Evolutionary conservation across 1,140 invertebrate species (phyloP).

Genomic region (Forficula auricularia): DNA sequence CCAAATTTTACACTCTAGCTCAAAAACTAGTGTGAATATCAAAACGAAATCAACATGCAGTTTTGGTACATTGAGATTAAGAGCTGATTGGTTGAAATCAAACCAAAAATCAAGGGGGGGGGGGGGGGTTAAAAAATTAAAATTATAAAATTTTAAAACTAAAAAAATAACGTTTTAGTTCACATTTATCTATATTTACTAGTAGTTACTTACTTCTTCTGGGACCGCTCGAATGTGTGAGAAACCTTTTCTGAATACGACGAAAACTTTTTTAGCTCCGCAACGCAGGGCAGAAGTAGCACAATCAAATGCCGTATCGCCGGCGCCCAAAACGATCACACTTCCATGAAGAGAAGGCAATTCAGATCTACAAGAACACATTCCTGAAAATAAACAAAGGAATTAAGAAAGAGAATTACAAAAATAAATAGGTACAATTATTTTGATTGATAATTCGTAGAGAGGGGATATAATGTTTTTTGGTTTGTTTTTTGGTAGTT

Average conservation of each 20-base stretch:
- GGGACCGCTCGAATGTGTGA: slow-evolving; percentile 89
- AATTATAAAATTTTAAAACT: too few relatives aligned
- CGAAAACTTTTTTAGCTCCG: slow-evolving; percentile 78
- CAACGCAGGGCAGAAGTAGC: slow-evolving; percentile 92
- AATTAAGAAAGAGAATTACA: not conserved
- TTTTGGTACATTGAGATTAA: too few relatives aligned
- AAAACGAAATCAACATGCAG: too few relatives aligned
- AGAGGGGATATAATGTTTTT: not conserved
- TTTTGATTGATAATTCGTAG: not conserved
- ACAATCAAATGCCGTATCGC: slow-evolving; percentile 97
- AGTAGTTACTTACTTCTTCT: slow-evolving; percentile 75
- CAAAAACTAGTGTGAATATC: too few relatives aligned
- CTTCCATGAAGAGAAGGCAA: slow-evolving; percentile 66
- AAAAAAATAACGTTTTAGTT: too few relatives aligned
- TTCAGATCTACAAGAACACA: slow-evolving; percentile 56
- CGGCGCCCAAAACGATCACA: slow-evolving; percentile 87
- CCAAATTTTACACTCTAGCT: too few relatives aligned
- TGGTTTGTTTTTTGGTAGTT: not conserved
- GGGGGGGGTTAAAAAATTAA: too few relatives aligned
- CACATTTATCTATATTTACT: too few relatives aligned
- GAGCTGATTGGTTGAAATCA: too few relatives aligned
- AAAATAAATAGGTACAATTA: slow-evolving; percentile 5
- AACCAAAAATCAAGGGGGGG: too few relatives aligned
- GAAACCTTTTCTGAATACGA: slow-evolving; percentile 83
- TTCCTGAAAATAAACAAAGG: slow-evolving; percentile 36